Evolutionary conservation across 2,797 vertebrate species (phyloP).

Genomic region (Australoheros facetus): DNA sequence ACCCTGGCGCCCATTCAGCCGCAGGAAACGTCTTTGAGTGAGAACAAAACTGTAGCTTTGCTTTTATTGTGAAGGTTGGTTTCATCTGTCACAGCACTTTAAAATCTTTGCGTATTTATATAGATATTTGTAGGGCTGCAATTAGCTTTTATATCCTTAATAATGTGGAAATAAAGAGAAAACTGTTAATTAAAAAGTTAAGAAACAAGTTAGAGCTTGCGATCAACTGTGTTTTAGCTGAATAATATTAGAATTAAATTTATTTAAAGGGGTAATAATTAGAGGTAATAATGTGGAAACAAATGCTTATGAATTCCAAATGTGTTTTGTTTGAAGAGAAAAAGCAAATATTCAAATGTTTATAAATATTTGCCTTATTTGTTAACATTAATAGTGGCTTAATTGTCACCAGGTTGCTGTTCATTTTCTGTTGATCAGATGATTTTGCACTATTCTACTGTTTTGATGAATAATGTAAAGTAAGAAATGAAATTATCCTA

Average conservation of each 20-base stretch:
- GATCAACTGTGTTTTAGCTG: not conserved
- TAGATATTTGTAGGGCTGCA: not conserved
- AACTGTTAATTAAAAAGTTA: too few relatives aligned
- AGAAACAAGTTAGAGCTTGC: not conserved
- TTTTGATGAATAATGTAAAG: not conserved
- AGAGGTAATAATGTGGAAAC: not conserved
- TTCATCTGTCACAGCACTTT: slow-evolving; percentile 12
- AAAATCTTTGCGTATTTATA: not conserved
- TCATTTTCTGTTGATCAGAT: not conserved
- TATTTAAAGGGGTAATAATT: not conserved
- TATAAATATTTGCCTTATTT: not conserved
- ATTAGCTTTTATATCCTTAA: not conserved
- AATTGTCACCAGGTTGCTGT: not conserved
- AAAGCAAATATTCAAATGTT: not conserved
- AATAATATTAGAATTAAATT: not conserved
- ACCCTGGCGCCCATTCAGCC: slow-evolving; percentile 8
- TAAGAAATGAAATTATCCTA: not conserved
- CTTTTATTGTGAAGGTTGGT: slow-evolving; percentile 7
- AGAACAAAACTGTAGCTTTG: slow-evolving; percentile 14
- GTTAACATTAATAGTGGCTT: not conserved
- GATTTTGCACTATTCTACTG: not conserved
- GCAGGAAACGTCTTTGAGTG: slow-evolving; percentile 6
- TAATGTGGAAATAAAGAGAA: not conserved
- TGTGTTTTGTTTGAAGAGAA: not conserved
- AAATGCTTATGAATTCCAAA: not conserved